phyloP scores from a whole-genome alignment of 2,113 vertebrate species.

The Heptranchias perlo region DNA sequence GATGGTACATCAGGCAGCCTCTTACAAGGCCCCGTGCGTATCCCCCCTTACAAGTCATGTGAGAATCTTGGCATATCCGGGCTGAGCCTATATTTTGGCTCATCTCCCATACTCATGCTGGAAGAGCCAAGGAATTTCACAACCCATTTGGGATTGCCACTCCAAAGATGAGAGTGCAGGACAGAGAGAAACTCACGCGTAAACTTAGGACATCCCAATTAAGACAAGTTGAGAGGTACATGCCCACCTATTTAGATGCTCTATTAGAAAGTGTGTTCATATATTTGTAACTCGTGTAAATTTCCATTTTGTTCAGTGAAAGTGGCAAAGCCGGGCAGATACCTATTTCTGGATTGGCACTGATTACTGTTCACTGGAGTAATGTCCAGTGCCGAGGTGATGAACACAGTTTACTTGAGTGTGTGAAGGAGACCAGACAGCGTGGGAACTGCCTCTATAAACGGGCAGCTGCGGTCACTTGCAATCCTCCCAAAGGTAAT shows the following conservation, averaged over 20 bases:
- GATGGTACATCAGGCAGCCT: not conserved
- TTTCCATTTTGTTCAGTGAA: slow-evolving; percentile 53
- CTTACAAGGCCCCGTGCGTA: not conserved
- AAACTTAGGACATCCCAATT: not conserved
- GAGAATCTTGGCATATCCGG: not conserved
- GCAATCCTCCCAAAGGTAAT: slow-evolving; percentile 64
- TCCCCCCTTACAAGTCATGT: not conserved
- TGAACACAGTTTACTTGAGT: slow-evolving; percentile 73
- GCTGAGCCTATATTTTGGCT: not conserved
- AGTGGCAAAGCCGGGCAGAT: slow-evolving; percentile 64
- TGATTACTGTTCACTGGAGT: slow-evolving; percentile 68
- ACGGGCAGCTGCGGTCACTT: slow-evolving; percentile 70
- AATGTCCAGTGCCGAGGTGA: slow-evolving; percentile 72
- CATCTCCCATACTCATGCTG: not conserved
- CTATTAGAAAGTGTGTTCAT: not conserved
- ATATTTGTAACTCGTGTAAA: not conserved
- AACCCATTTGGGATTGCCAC: not conserved
- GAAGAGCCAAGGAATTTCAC: not conserved
- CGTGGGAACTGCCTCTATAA: slow-evolving; percentile 62
- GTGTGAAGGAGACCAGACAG: slow-evolving; percentile 68
- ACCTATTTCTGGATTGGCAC: slow-evolving; percentile 56
- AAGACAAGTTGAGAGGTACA: not conserved
- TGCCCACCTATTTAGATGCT: not conserved
- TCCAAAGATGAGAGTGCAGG: not conserved
- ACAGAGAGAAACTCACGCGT: not conserved